Evolutionary conservation across 2,797 vertebrate genomes (phyloP), one percentile per base, ranked within the genome.

Genomic region (Sebastes cheni): DNA sequence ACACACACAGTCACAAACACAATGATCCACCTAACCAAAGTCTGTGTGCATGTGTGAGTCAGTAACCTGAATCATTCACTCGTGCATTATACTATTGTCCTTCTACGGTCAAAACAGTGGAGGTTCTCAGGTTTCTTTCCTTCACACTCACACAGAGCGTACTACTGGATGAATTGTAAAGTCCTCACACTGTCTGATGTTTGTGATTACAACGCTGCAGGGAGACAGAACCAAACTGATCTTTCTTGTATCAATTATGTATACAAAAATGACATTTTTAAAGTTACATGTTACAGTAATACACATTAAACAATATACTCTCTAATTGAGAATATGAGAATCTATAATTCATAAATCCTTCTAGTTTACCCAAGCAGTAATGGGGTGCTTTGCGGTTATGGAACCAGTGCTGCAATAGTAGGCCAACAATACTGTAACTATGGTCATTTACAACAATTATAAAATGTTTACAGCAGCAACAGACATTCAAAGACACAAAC

Each of bases 71-170:
- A 82, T 81, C 69, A 36, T 77, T 87, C 84, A 85, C 76, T 85
- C 72, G 58, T 60, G 60, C 74, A 78, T 64, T 77, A 75, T 71
- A 64, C 77, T 81, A 83, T 83, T 86, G 83, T 86, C 82, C 88
- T 84, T 87, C 74, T 83, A 83, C 16, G 78, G 86, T 89, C 75
- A 86, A 79, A 91, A 86, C 68, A 75, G 71, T 42, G 27, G 27
- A 55, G 42, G 83, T 81, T 68, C 27, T 68, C 66, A 16, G 25
- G 66, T 69, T 36, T 67, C 27, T 70, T 58, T 61, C 58, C 25
- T 56, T 46, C 66, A 67, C 29, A 14, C 73, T 29, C 22, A 32
- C 13, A 25, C 32, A 34, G 56, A 67, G 20, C 2, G 1, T 1
- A 27, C 16, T 25, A 30, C 20, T 22, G 23, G 12, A 23, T 55